Evolutionary conservation across 2,113 vertebrate species (phyloP), one percentile per base, ranked within the genome.

Genomic region (Numenius arquata): DNA sequence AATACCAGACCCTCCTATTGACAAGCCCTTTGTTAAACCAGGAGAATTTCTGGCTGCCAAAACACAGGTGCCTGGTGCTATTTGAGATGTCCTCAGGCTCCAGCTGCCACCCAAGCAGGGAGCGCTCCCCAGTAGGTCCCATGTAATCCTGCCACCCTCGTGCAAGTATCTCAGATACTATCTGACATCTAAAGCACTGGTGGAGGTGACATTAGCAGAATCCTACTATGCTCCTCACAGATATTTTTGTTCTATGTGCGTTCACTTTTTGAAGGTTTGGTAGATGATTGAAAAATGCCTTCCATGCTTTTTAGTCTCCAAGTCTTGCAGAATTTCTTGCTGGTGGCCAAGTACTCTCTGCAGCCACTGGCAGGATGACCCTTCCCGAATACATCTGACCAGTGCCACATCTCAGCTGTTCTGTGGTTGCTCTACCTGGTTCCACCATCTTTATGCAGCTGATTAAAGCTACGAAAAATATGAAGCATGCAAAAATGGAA

Each of bases 341-440:
- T 47, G 40, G 53, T 83, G 72, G 63, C 26, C 72, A 41, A 43
- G 25, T 4, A 15, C 34, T 15, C 71, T 52, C 75, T n/a, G 59
- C 40, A 41, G 59, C 2, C 0, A 0, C 41, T 23, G 23, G 36
- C 30, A 83, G 59, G 36, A 38, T 4, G 4, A 22, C 36, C 36
- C 43, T 40, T 58, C 70, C 67, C 21, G 40, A 56, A 17, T 27
- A 15, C 40, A 9, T 9, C 53, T 84, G 53, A 48, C 4, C 40
- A 71, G 52, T 14, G 32, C 5, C 66, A 11, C 5, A 2, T 9
- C 11, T 5, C 1, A 2, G 59, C 66, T 47, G 58, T 8, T 52
- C 81, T 29, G 5, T 19, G 65, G 30, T 17, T 66, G 53, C 52
- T 66, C 56, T 72, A 13, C 62, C 23, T 66, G 32, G 6, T 21